phyloP scores from a whole-genome alignment of 1,140 invertebrate species.

The Ephestia elutella region DNA sequence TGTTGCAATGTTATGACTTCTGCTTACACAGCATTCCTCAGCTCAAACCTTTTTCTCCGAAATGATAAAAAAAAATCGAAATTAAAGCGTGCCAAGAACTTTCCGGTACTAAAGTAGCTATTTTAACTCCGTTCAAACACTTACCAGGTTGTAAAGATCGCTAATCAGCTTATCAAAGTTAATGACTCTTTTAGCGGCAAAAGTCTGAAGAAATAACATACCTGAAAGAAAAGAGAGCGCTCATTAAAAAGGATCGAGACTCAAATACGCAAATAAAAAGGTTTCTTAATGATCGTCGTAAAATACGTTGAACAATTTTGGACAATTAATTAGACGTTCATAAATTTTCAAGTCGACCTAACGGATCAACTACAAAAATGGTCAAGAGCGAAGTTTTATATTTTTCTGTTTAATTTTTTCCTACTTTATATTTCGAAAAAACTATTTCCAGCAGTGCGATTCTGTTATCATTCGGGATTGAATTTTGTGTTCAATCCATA shows the following conservation, averaged over 20 bases:
- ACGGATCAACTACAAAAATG: not conserved
- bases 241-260: constrained; percentile 41
- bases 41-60: not conserved
- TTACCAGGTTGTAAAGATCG: not conserved
- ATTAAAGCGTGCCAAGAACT: not conserved
- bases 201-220: constrained; percentile 26
- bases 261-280: constrained; percentile 32
- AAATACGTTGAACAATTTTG: constrained; percentile 21
- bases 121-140: not conserved
- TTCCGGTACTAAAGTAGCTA: not conserved
- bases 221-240: constrained; percentile 47
- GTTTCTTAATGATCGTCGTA: constrained; percentile 35
- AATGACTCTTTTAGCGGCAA: constrained; percentile 3
- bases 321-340: constrained; percentile 26
- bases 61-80: not conserved
- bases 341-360: constrained; percentile 15
- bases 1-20: no score
- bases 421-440: no score
- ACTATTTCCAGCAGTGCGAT: no score
- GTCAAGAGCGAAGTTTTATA: not conserved
- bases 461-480: no score
- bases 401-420: not conserved
- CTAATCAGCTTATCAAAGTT: constrained; percentile 1
- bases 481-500: no score
- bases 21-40: no score